Evolutionary conservation across 2,113 vertebrate species (phyloP), one percentile per base, ranked within the genome.

Genomic region (Dicrurus megarhynchus): DNA sequence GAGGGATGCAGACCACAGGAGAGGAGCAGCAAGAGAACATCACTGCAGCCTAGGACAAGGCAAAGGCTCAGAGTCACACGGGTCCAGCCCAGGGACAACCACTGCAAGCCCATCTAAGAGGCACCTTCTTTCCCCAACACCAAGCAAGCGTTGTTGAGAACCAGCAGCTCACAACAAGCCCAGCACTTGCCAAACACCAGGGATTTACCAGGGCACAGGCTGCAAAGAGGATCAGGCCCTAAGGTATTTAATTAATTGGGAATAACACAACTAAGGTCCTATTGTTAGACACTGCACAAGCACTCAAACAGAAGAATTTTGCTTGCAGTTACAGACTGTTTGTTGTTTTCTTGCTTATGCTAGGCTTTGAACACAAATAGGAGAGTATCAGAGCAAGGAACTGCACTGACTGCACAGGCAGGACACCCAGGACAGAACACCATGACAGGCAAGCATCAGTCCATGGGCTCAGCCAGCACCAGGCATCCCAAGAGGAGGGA

Each of bases 401-500:
- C 32, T 10, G 10, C 21, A 17, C 13, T 24, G 56, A 52, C 4
- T 3, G 1, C 69, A 64, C n/a, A n/a, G 24, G 11, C 10, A 63
- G 65, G 57, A 65, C 37, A 42, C 2, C 12, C 37, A 46, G 39
- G 33, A 1, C 0, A 24, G n/a, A 91, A 46, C 1, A 1, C 24
- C 3, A 3, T 0, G 0, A 57, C 0, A 6, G 35, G 30, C 1
- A 0, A 74, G 30, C 61, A 39, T 11, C 6, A 3, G 56, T 35
- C 27, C 18, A 21, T 0, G 1, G 61, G 50, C 30, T 83, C 59
- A 56, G 67, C 12, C 39, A 39, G 59, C 28, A 67, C 27, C 1
- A 3, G 30, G 27, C 22, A 85, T 8, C 42, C 30, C 1, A 2
- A 27, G 32, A 49, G 26, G 3, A 47, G 6, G 12, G 33, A 30